phyloP scores from a whole-genome alignment of 1,140 invertebrate genomes.

The Diabrotica undecimpunctata region DNA sequence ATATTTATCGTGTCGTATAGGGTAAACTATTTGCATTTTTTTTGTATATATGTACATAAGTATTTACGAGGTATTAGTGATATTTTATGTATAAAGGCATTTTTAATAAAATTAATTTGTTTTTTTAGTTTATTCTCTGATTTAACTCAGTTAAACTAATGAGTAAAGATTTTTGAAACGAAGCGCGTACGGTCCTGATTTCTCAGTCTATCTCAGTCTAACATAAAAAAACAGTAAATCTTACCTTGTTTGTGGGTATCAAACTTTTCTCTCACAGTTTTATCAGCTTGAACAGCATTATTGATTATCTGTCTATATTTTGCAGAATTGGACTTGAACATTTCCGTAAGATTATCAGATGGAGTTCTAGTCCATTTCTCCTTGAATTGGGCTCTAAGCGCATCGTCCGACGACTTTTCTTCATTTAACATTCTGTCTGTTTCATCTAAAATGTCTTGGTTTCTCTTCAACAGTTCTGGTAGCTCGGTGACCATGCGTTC shows the following conservation, averaged over 20 bases:
- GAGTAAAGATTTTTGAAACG: no score
- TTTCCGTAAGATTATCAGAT: slow-evolving; percentile 84
- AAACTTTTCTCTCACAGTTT: slow-evolving; percentile 85
- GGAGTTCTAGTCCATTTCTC: slow-evolving; percentile 86
- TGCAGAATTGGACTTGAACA: slow-evolving; percentile 77
- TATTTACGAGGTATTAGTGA: no score
- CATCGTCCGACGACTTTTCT: slow-evolving; percentile 86
- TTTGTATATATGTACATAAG: no score
- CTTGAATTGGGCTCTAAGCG: slow-evolving; percentile 86
- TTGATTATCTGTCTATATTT: slow-evolving; percentile 93
- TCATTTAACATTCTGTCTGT: slow-evolving; percentile 84
- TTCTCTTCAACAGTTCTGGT: slow-evolving; percentile 85
- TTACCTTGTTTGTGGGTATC: slow-evolving; percentile 62
- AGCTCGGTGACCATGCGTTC: slow-evolving; percentile 71
- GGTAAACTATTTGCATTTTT: no score
- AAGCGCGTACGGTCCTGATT: no score
- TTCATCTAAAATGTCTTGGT: slow-evolving; percentile 95
- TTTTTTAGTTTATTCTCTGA: no score
- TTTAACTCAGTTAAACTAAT: no score
- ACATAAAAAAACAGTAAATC: no score
- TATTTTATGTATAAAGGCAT: no score
- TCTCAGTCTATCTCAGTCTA: no score
- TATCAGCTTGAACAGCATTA: slow-evolving; percentile 73
- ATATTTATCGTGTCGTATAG: no score
- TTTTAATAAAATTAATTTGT: no score